These are phyloP conservation scores for Aurelia aurita DNA, from an alignment of 30 jellyfish, hydroid and myxozoan species.

Conservation along the genomic window DNA sequence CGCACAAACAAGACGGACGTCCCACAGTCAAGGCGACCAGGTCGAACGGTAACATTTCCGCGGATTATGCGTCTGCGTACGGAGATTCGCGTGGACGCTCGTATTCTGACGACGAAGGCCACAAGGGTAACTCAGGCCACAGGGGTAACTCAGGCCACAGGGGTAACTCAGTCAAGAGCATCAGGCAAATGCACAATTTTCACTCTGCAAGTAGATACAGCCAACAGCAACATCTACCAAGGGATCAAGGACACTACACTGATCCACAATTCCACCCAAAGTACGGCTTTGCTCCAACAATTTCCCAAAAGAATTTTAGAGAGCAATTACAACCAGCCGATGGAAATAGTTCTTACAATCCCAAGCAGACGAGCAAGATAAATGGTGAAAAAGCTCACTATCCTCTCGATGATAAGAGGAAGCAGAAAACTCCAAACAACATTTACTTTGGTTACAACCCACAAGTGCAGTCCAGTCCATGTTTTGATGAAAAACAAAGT, in stretches of 20 bases:
- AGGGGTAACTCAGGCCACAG: background rate
- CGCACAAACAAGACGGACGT: background rate
- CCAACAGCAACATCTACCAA: background rate
- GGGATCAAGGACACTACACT: background rate
- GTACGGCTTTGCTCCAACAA: background rate
- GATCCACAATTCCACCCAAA: slow-evolving; percentile 37
- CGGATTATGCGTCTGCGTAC: background rate
- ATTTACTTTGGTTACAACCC: slow-evolving; percentile 30
- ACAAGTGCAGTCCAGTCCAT: background rate
- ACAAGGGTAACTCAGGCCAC: background rate
- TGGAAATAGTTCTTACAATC: background rate
- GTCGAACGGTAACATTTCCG: slow-evolving; percentile 23
- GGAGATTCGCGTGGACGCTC: slow-evolving; percentile 22
- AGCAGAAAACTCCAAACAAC: background rate
- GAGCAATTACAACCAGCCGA: background rate
- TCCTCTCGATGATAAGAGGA: background rate
- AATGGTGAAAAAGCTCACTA: background rate
- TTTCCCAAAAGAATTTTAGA: background rate
- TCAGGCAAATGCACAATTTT: background rate
- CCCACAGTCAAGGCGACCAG: background rate
- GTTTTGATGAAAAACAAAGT: background rate
- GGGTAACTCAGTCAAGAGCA: background rate
- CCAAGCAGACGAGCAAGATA: background rate
- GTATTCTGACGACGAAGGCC: slow-evolving; percentile 9
- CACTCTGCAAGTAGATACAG: background rate